Conservation (phyloP, 1,140 invertebrate species). For the Drosophila azteca region DNA sequence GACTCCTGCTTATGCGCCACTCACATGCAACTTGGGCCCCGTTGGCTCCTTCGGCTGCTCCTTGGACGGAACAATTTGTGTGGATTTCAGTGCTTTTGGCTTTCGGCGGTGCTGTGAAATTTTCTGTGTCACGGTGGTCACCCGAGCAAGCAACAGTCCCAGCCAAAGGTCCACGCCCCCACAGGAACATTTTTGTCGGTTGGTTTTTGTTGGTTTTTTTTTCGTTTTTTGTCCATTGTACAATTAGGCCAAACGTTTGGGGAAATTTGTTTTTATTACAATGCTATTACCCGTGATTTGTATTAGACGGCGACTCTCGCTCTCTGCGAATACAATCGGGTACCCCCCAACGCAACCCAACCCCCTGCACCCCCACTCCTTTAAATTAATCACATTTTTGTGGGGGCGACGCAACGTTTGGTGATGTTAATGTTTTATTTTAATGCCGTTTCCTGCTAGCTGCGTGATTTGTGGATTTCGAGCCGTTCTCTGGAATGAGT, state of each 20-base stretch:
- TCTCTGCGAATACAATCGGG: slow-evolving; percentile 32
- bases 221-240: slow-evolving; percentile 36
- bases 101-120: slow-evolving; percentile 45
- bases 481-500: slow-evolving; percentile 28
- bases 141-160: slow-evolving; percentile 48
- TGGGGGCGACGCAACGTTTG: slow-evolving; percentile 67
- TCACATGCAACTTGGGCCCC: slow-evolving; percentile 48
- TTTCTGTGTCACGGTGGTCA: slow-evolving; percentile 68
- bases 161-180: slow-evolving; percentile 26
- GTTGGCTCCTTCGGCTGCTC: not conserved
- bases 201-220: slow-evolving; percentile 7
- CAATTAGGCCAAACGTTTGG: slow-evolving; percentile 75
- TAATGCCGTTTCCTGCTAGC: slow-evolving; percentile 66
- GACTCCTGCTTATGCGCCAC: slow-evolving; percentile 49
- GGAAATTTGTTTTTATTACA: slow-evolving; percentile 78
- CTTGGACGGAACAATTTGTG: slow-evolving; percentile 33
- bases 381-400: slow-evolving; percentile 73
- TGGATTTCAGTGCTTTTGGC: slow-evolving; percentile 29
- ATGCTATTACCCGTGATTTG: slow-evolving; percentile 62
- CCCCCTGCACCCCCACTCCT: slow-evolving; percentile 23
- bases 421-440: slow-evolving; percentile 78
- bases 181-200: slow-evolving; percentile 19
- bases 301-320: slow-evolving; percentile 33
- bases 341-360: not conserved
- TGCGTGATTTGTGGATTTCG: slow-evolving; percentile 67